These are phyloP conservation scores for Aporophyla nigra DNA, from an alignment of 2,888 invertebrate species.

Conservation along the genomic window DNA sequence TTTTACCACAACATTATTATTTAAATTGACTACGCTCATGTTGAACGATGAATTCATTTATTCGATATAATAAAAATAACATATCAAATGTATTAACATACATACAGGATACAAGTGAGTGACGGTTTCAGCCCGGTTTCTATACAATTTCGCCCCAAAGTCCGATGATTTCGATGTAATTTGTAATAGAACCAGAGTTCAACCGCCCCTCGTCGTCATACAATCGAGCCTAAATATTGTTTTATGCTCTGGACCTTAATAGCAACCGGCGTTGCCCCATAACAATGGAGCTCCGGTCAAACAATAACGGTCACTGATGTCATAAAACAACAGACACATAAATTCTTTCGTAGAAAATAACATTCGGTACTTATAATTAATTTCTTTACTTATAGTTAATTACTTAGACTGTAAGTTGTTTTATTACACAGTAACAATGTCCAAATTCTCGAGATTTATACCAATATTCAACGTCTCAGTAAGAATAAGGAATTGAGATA, in stretches of 20 bases:
- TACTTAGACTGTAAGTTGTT: slow-evolving; percentile 20
- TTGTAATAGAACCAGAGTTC: slow-evolving; percentile 16
- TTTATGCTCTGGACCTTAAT: slow-evolving; percentile 30
- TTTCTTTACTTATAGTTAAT: slow-evolving; percentile 28
- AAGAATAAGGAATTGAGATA: neutral
- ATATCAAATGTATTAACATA: slow-evolving; percentile 5
- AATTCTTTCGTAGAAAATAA: slow-evolving; percentile 31
- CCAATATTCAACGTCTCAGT: neutral
- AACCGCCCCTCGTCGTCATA: neutral
- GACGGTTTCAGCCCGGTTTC: neutral
- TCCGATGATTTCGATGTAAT: slow-evolving; percentile 1
- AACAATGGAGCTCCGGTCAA: slow-evolving; percentile 28
- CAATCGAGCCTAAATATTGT: slow-evolving; percentile 4
- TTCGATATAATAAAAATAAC: slow-evolving; percentile 7
- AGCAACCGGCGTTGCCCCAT: slow-evolving; percentile 10
- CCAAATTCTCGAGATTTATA: neutral
- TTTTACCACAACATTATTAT: slow-evolving; percentile 1
- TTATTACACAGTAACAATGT: neutral
- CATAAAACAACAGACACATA: slow-evolving; percentile 47
- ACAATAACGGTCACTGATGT: slow-evolving; percentile 31
- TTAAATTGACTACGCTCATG: slow-evolving; percentile 7
- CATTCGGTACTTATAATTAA: slow-evolving; percentile 27
- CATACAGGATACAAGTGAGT: neutral
- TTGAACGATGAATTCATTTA: slow-evolving; percentile 7
- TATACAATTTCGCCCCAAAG: neutral